These are phyloP conservation scores for Chiridota heheva DNA, from an alignment of 35 echinoderm and acorn worm species.

Conservation along the genomic window DNA sequence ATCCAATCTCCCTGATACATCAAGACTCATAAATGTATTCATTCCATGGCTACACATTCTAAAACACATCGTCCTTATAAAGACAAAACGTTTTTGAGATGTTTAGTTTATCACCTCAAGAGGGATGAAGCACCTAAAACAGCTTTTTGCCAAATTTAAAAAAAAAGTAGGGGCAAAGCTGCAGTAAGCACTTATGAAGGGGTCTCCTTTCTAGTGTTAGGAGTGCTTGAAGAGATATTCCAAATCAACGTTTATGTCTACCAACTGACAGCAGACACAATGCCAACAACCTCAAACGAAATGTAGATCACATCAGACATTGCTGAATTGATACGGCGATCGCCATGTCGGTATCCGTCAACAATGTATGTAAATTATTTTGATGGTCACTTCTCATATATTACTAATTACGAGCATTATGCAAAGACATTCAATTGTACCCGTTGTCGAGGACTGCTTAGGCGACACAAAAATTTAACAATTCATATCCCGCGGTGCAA, in stretches of 20 bases:
- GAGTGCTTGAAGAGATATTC: not conserved
- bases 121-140: not conserved
- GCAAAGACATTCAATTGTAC: constrained; percentile 7
- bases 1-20: constrained; percentile 28
- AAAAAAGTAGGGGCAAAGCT: not conserved
- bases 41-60: not conserved
- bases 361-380: constrained; percentile 38
- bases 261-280: not conserved
- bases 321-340: constrained; percentile 34
- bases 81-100: constrained; percentile 54
- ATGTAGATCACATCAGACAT: not conserved
- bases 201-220: not conserved
- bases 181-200: not conserved
- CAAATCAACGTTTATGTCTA: constrained; percentile 33
- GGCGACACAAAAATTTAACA: not conserved
- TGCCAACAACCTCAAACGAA: not conserved
- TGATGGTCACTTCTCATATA: constrained; percentile 49
- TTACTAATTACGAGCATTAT: constrained; percentile 28
- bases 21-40: not conserved
- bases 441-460: constrained; percentile 11
- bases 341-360: not conserved
- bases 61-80: not conserved
- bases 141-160: constrained; percentile 24
- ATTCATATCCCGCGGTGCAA: constrained; percentile 38
- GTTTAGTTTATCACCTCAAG: constrained; percentile 10